A percentile compares a stretch with the other conserved stretches of the same genome.
These are phyloP conservation scores for Helicoverpa zea DNA, from an alignment of 1,140 invertebrate species.

Conservation along the genomic window DNA sequence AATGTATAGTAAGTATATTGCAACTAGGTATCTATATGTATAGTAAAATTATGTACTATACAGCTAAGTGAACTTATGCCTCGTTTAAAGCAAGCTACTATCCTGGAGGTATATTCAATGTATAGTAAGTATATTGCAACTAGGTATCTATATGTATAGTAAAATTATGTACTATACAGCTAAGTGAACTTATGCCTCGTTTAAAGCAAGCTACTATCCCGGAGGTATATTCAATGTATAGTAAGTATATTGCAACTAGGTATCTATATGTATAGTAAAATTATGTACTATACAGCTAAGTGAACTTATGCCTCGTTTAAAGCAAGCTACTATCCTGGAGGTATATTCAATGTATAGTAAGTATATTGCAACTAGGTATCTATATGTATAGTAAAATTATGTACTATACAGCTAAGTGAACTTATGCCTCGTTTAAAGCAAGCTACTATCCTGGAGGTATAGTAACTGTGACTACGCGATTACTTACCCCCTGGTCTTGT, in stretches of 20 bases:
- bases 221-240: neutral
- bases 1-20: no score
- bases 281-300: neutral
- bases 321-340: no score
- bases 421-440: constrained; percentile 16
- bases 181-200: neutral
- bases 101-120: constrained; percentile 8
- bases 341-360: no score
- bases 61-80: neutral
- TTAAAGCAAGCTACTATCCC: constrained; percentile 10
- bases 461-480: constrained; percentile 15
- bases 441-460: constrained; percentile 7
- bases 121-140: no score
- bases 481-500: neutral
- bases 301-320: neutral
- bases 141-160: neutral
- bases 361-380: neutral
- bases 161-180: neutral
- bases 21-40: neutral
- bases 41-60: neutral
- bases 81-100: constrained; percentile 12
- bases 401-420: neutral
- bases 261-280: neutral
- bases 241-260: neutral
- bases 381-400: neutral